phyloP scores from a whole-genome alignment of 1,140 invertebrate genomes.

The Drosophila burlai region DNA sequence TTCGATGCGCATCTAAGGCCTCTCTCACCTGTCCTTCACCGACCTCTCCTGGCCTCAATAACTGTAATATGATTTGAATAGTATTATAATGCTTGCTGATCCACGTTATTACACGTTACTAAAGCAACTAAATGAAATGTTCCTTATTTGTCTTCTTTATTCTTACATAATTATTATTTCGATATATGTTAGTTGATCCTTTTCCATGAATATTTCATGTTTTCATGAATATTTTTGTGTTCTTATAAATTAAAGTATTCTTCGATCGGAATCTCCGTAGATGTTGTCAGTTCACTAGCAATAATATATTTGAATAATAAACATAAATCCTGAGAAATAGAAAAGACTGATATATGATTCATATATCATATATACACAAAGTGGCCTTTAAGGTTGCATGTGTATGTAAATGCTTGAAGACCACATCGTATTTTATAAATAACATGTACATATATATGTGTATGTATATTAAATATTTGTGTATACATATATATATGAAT shows the following conservation, averaged over 20 bases:
- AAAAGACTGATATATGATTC: slow-evolving; percentile 13
- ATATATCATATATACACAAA: background rate
- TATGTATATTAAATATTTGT: background rate
- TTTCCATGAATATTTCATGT: background rate
- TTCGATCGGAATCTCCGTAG: slow-evolving; percentile 6
- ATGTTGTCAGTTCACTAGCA: slow-evolving; percentile 24
- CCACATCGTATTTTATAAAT: slow-evolving; percentile 12
- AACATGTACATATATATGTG: background rate
- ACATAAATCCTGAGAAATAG: background rate
- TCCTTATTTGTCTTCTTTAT: background rate
- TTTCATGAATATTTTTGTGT: background rate
- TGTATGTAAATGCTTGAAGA: background rate
- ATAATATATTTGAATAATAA: slow-evolving; percentile 25
- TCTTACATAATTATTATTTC: background rate
- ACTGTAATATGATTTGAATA: slow-evolving; percentile 85
- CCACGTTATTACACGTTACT: slow-evolving; percentile 21
- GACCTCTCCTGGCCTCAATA: slow-evolving; percentile 92
- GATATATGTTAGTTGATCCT: background rate
- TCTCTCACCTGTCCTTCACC: slow-evolving; percentile 90
- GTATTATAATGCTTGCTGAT: slow-evolving; percentile 50
- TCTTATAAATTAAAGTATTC: background rate
- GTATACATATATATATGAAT: background rate
- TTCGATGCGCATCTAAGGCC: slow-evolving; percentile 30
- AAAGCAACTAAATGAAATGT: slow-evolving; percentile 2
- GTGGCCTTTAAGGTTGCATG: background rate